Conservation (phyloP, 1,140 invertebrate species). For the Danaus melanippus region DNA sequence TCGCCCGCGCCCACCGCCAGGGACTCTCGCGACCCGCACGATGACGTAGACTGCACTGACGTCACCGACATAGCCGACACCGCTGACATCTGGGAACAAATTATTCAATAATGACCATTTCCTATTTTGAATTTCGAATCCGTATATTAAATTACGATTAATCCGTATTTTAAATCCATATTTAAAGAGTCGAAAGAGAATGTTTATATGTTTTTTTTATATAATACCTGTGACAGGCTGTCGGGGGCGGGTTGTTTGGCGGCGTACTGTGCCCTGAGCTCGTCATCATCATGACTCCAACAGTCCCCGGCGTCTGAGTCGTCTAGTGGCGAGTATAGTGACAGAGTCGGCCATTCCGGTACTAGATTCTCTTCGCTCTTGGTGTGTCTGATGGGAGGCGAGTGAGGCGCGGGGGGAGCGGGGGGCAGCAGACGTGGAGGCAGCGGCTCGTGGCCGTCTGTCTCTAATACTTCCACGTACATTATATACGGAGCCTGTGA, state of each 20-base stretch:
- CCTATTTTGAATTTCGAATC: slow-evolving; percentile 3
- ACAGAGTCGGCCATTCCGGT: slow-evolving; percentile 58
- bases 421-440: slow-evolving; percentile 60
- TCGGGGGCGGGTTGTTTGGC: slow-evolving; percentile 49
- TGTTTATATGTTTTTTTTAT: slow-evolving; percentile 2
- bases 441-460: slow-evolving; percentile 81
- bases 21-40: slow-evolving; percentile 87
- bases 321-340: slow-evolving; percentile 55
- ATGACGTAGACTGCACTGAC: slow-evolving; percentile 93
- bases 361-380: slow-evolving; percentile 94
- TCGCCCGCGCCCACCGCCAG: slow-evolving; percentile 92
- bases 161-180: neutral
- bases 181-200: too few relatives aligned
- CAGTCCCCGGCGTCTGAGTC: slow-evolving; percentile 60
- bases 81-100: slow-evolving; percentile 22
- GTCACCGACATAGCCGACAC: slow-evolving; percentile 65
- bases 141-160: too few relatives aligned
- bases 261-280: slow-evolving; percentile 75
- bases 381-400: slow-evolving; percentile 78
- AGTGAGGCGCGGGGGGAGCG: slow-evolving; percentile 60
- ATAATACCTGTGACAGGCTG: slow-evolving; percentile 48
- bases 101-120: slow-evolving; percentile 1
- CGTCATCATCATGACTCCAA: slow-evolving; percentile 97
- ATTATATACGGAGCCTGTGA: slow-evolving; percentile 95
- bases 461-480: slow-evolving; percentile 96